Evolutionary conservation across 2,113 vertebrate species (phyloP).

Genomic region (Phrynocephalus versicolor): DNA sequence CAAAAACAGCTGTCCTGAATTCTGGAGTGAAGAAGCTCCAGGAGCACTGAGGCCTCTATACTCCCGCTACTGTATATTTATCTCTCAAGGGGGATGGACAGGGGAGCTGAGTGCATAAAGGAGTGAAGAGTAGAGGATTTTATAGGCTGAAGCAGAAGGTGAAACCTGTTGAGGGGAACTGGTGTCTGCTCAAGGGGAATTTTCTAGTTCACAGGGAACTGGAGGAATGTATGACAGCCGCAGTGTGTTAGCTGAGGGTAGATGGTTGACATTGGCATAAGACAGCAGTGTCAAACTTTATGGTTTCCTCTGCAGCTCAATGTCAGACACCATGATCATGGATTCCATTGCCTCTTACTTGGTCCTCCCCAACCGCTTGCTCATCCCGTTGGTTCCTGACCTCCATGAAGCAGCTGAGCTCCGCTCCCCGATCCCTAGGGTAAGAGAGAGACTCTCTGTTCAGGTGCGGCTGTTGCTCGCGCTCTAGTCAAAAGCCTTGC

Average conservation of each 20-base stretch:
- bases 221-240: neutral
- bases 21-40: neutral
- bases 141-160: neutral
- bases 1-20: too few relatives aligned
- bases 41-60: neutral
- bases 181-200: neutral
- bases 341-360: constrained; percentile 91
- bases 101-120: neutral
- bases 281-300: neutral
- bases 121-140: neutral
- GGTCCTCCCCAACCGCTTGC: constrained; percentile 91
- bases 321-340: constrained; percentile 95
- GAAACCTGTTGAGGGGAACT: neutral
- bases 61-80: neutral
- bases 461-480: neutral
- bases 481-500: neutral
- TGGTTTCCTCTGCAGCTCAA: constrained; percentile 74
- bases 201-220: neutral
- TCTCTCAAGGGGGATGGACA: too few relatives aligned
- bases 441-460: constrained; percentile 57
- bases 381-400: constrained; percentile 87
- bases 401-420: constrained; percentile 87
- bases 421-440: constrained; percentile 91
- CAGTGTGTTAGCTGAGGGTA: neutral
- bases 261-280: neutral